Evolutionary conservation across 2,113 vertebrate genomes (phyloP), one percentile per base, ranked within the genome.

Genomic region (Burhinus oedicnemus): DNA sequence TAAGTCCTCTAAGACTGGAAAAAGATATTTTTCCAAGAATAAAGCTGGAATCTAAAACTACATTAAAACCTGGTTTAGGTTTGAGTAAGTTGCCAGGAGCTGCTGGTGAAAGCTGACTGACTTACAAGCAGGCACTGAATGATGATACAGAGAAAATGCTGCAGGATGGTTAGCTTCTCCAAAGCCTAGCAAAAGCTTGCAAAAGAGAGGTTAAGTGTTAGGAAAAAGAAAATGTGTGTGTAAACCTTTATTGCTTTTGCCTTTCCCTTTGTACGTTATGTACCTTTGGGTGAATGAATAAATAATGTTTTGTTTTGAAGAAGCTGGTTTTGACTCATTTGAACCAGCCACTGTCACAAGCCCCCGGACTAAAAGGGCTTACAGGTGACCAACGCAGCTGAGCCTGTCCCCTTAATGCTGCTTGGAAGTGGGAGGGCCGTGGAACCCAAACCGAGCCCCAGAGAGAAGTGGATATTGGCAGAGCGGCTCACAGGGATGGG

Each of bases 401-500:
- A 75, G 27, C 7, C 15, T 44, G 27, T 36, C 23, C 34, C 47
- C 5, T 74, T 42, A 21, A 32, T 1, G 1, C 34, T 47, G 20
- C 55, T n/a, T 29, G 26, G 36, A 74, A 64, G 38, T 0, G 0
- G 23, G 22, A 54, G 15, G 20, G 21, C 16, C 65, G 25, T 5
- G 1, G 20, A 13, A 38, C 45, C 17, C 38, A 58, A 49, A 55
- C 8, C 1, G 3, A 51, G 12, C 18, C 34, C 25, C 13, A 32
- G n/a, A 42, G 13, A 18, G 19, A 60, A 0, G 0, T 13, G 16
- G 34, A 4, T 78, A 18, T 19, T 1, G 3, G 23, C 18, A 45
- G 7, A 80, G 10, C 3, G 2, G 42, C 20, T 66, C 27, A 61
- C 27, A 45, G 15, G 23, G 8, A 17, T 18, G 9, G 11, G 9